Evolutionary conservation across 2,113 vertebrate genomes (phyloP).

Genomic region (Erythrocercus mccallii): DNA sequence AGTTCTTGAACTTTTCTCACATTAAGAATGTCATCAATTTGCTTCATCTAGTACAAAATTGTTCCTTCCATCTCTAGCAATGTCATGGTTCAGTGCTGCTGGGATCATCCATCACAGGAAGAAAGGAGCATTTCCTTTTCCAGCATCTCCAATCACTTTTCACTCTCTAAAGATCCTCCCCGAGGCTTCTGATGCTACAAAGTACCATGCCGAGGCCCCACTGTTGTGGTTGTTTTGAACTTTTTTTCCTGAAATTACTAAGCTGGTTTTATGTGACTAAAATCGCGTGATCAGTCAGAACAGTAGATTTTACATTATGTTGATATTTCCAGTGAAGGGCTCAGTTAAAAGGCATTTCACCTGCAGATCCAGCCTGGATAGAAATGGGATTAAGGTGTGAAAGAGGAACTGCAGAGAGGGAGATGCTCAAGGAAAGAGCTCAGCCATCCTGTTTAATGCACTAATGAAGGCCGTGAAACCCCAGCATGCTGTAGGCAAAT

Average conservation of each 20-base stretch:
- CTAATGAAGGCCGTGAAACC: not conserved
- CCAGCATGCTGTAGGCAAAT: rapidly evolving
- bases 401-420: not conserved
- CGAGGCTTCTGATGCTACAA: not conserved
- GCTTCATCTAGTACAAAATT: not conserved
- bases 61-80: not conserved
- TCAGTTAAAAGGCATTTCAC: not conserved
- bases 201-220: not conserved
- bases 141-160: not conserved
- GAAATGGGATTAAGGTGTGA: not conserved
- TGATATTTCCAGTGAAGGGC: not conserved
- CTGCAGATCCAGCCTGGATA: not conserved
- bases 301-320: not conserved
- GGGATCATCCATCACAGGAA: not conserved
- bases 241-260: not conserved
- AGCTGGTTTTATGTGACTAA: not conserved
- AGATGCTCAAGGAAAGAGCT: not conserved
- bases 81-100: not conserved
- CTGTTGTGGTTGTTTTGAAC: not conserved
- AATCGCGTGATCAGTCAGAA: not conserved
- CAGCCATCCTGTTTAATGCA: not conserved
- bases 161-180: not conserved
- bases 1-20: not conserved
- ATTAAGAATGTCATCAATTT: not conserved
- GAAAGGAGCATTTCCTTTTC: not conserved